Base-by-base conservation (phyloP, 2,888 invertebrate genomes). In the Chrysolina oricalcia region DNA sequence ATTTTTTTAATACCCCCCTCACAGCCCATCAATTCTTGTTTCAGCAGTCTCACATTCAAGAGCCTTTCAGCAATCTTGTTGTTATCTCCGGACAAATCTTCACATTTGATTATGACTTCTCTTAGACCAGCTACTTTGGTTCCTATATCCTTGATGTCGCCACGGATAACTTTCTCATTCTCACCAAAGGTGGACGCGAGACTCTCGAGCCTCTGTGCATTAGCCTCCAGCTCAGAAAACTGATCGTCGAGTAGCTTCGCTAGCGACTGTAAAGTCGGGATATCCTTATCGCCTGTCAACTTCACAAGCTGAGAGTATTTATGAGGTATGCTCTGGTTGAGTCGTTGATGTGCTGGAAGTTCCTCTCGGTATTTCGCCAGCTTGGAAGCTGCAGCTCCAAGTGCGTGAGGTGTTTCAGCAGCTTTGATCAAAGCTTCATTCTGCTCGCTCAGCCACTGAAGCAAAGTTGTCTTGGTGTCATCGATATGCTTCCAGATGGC, bases 401-500 rank as follows among this genome's bases (percentile, higher is more conserved):
- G 93, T 89, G 97, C 97, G 74, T 94, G 91, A 23, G 93, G 92
- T 86, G 94, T 94, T 77, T 94, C 93, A 69, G 93, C 92, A 35
- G 96, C 94, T 81, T 93, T 93, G 63, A 93, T 92, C 5, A 98
- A 90, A 46, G 93, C 93, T 81, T 94, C 93, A 73, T 95, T 95
- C 23, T 95, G 97, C 85, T 95, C 94, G 75, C 93, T 92, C 8
- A 97, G 86, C 98, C 98, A 98, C 23, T 93, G 92, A 0, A 94
- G 89, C 3, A 98, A 90, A 86, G 96, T 96, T 78, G 94, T 94
- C 86, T 96, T 96, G 0, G 94, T 93, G 75, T 96, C 95, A 81
- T 96, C 95, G 46, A 98, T 94, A 87, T 97, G 97, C 83, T 96
- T 94, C 97, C 97, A 98, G 70, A 97, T 94, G n/a, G 96, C 94